Percentiles rank a stretch among this genome's conserved stretches.
Evolutionary conservation across 2,888 invertebrate genomes (phyloP).

Genomic region (Strigamia crassipes): DNA sequence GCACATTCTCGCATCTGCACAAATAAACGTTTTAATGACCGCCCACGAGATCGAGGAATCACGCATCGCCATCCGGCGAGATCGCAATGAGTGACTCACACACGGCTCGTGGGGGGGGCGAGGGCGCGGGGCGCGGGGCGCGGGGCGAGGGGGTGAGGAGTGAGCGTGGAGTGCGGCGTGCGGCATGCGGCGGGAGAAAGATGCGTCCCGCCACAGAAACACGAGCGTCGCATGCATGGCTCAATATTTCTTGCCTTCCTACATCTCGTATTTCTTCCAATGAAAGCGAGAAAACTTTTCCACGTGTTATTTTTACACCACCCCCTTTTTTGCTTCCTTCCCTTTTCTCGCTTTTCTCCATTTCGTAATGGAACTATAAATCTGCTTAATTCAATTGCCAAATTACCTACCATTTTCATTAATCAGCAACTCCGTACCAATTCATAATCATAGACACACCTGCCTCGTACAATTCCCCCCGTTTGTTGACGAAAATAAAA

Average conservation of each 20-base stretch:
- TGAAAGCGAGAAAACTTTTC: constrained; percentile 29
- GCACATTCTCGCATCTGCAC: constrained; percentile 32
- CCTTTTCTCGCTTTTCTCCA: constrained; percentile 36
- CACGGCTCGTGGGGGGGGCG: neutral
- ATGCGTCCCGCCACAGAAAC: constrained; percentile 10
- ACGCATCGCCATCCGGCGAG: constrained; percentile 17
- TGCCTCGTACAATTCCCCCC: constrained; percentile 16
- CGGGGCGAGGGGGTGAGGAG: neutral
- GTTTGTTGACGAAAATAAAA: constrained; percentile 8
- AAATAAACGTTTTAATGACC: constrained; percentile 32
- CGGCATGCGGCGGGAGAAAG: neutral
- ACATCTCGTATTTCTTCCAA: constrained; percentile 14
- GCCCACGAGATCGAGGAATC: constrained; percentile 26
- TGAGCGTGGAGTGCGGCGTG: neutral
- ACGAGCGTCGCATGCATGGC: constrained; percentile 34
- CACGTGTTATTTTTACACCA: neutral
- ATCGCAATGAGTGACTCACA: constrained; percentile 8
- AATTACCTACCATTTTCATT: constrained; percentile 48
- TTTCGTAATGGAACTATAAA: constrained; percentile 49
- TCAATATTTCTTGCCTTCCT: constrained; percentile 19
- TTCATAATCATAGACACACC: constrained; percentile 46
- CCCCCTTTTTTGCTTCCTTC: neutral
- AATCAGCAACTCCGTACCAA: constrained; percentile 43
- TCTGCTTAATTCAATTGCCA: constrained; percentile 49
- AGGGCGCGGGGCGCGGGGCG: neutral